Conservation (phyloP, 1,140 invertebrate species). For the Hydropsyche tenuis region DNA sequence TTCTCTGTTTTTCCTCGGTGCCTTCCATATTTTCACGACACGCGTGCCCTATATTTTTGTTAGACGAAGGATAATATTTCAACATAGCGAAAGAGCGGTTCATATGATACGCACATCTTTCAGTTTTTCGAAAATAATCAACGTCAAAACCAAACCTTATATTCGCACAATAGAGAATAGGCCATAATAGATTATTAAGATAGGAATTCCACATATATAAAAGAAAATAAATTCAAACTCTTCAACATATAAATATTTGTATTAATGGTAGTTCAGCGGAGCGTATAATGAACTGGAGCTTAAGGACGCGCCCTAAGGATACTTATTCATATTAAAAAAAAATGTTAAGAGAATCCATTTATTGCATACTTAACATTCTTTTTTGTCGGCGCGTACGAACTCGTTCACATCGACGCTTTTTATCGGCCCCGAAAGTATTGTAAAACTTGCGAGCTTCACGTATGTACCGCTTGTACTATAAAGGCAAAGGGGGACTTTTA, state of each 20-base stretch:
- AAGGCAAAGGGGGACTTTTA: constrained; percentile 11
- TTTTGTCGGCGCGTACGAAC: constrained; percentile 1
- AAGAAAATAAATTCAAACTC: too few species aligned
- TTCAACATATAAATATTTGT: too few species aligned
- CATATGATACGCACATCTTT: neutral
- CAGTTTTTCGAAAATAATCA: neutral
- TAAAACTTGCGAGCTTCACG: constrained; percentile 30
- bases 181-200: too few species aligned
- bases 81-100: neutral
- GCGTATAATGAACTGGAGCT: neutral
- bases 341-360: constrained; percentile 37
- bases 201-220: too few species aligned
- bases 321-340: constrained; percentile 22
- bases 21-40: constrained; percentile 5
- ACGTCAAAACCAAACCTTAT: too few species aligned
- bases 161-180: too few species aligned
- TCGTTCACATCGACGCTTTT: constrained; percentile 32
- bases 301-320: neutral
- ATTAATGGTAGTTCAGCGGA: neutral
- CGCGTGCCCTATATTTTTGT: constrained; percentile 5
- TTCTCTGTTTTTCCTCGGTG: neutral
- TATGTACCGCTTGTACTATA: too few species aligned
- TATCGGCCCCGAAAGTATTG: constrained; percentile 36
- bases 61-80: constrained; percentile 15
- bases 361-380: constrained; percentile 42